These are phyloP conservation scores for Sphaeramia orbicularis DNA, from an alignment of 2,797 vertebrate genomes.

Conservation along the genomic window DNA sequence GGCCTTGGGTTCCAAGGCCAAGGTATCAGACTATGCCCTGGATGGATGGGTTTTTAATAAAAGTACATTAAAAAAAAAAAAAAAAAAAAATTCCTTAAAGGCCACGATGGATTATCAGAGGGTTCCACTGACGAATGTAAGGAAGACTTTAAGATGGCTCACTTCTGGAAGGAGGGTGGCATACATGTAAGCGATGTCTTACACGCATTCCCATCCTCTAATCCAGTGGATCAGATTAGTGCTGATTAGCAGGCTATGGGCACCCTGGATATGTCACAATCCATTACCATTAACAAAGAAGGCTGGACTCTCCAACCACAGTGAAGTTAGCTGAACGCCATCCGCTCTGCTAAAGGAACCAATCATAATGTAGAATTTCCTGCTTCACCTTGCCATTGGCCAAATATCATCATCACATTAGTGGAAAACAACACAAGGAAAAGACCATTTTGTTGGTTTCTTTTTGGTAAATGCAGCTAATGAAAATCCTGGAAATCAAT, in stretches of 20 bases:
- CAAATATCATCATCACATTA: background rate
- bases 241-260: conserved; percentile 85
- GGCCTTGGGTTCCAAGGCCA: no score
- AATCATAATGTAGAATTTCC: conserved; percentile 13
- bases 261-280: conserved; percentile 82
- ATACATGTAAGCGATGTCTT: conserved; percentile 61
- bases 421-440: no score
- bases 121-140: conserved; percentile 15
- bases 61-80: background rate
- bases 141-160: conserved; percentile 37
- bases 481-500: conserved; percentile 7
- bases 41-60: background rate
- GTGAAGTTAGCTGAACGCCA: conserved; percentile 29
- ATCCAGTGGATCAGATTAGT: conserved; percentile 88
- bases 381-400: conserved; percentile 26
- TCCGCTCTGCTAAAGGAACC: conserved; percentile 26
- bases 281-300: conserved; percentile 38
- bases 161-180: conserved; percentile 47
- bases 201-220: conserved; percentile 73
- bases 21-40: no score
- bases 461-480: no score
- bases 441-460: no score
- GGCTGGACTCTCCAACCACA: conserved; percentile 28
- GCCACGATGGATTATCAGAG: conserved; percentile 9
- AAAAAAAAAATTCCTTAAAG: conserved; percentile 9